Base-by-base conservation (phyloP, 2,888 invertebrate species). In the Cloeon dipterum region DNA sequence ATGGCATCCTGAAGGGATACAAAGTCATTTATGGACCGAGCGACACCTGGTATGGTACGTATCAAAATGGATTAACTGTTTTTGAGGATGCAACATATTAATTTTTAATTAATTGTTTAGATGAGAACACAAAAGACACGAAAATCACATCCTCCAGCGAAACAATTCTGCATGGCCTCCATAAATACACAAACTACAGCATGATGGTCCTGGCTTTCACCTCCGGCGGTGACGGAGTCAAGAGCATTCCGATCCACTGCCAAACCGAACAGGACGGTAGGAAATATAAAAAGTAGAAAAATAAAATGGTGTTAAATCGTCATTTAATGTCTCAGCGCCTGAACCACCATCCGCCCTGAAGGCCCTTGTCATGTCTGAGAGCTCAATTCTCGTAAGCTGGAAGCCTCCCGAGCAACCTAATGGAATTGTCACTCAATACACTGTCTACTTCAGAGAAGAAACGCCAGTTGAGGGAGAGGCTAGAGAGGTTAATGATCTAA, bases 201-300 rank as follows among this genome's bases (percentile, higher is more conserved):
- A 85, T 94, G 74, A 88, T 91, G 65, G 88, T 94, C 21, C 61
- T 91, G 47, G 89, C 93, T 17, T 91, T 78, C 49, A 93, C 93
- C 5, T 78, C 88, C 39, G 91, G 88, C 44, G 94, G 94, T 10
- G 91, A 93, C 55, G 91, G 93, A 42, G 88, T 88, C 33, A 72
- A 85, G 46, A 77, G 81, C 46, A 65, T 68, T 14, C 77, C 83
- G 5, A 83, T 91, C 46, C 85, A 85, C 56, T 88, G 91, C 55
- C 81, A 81, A 61, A 93, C 93, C 35, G 85, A 88, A 63, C 89
- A 93, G 61, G 93, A 93, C 57, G 83, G 89, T 88, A 58, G 57
- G 54, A 45, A 26, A 13, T 14, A n/a, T n/a, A n/a, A 14, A 37
- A 29, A 32, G 13, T 14, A 14, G 11, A 26, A 25, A 38, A 26